Conservation (phyloP, 2,797 vertebrate genomes). For the Sternarchorhynchus goeldii region DNA sequence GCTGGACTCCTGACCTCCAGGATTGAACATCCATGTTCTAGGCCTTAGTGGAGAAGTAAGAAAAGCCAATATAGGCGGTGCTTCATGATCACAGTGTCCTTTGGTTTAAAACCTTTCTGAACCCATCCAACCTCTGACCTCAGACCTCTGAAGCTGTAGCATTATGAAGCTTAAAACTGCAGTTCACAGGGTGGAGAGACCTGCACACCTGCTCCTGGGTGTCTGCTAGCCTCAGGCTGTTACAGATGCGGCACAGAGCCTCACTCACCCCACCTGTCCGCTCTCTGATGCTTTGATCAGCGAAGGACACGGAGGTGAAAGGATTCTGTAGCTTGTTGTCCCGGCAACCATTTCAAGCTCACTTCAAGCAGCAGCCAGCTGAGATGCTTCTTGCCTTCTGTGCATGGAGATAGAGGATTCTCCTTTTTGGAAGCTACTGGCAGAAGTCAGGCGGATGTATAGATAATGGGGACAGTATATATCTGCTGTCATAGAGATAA, state of each 20-base stretch:
- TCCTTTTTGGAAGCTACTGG: constrained; percentile 2
- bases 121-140: not conserved
- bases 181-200: too few species aligned
- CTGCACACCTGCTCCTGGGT: too few species aligned
- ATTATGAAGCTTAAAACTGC: too few species aligned
- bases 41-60: not conserved
- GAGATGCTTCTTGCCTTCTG: constrained; percentile 62
- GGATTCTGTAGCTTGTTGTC: constrained; percentile 57
- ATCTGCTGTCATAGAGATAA: too few species aligned
- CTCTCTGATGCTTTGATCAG: constrained; percentile 54
- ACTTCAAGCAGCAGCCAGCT: constrained; percentile 58
- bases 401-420: constrained; percentile 53
- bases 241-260: not conserved
- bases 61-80: not conserved
- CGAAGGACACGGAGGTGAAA: constrained; percentile 56
- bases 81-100: constrained; percentile 3
- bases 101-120: not conserved
- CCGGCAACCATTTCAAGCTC: constrained; percentile 62
- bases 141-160: not conserved
- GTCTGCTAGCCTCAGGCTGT: constrained; percentile 10
- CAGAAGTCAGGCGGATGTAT: constrained; percentile 17
- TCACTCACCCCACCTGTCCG: constrained; percentile 43
- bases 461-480: not conserved
- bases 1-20: too few species aligned
- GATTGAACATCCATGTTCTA: not conserved